Evolutionary conservation across 2,888 invertebrate species (phyloP).

Genomic region (Lochmaea capreae): DNA sequence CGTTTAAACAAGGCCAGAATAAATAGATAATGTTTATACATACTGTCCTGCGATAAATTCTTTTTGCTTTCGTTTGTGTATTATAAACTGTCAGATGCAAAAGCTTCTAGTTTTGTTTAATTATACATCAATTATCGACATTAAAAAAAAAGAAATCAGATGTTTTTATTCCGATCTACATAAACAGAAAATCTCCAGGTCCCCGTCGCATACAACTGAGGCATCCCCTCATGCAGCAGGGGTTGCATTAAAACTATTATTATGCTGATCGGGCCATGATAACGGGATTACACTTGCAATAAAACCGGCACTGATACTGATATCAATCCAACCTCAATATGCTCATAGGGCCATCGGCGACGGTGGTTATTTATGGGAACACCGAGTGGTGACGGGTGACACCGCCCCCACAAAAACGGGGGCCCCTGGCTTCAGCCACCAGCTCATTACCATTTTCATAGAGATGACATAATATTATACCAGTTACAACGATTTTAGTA

Average conservation of each 20-base stretch:
- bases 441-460: conserved; percentile 39
- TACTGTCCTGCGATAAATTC: neutral
- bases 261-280: conserved; percentile 67
- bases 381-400: conserved; percentile 58
- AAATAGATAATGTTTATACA: neutral
- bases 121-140: neutral
- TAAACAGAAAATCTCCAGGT: neutral
- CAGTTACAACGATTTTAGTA: neutral
- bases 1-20: neutral
- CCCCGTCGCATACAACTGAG: conserved; percentile 27
- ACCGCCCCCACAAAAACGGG: conserved; percentile 52
- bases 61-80: neutral
- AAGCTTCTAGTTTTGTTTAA: no score
- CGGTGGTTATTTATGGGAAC: conserved; percentile 61
- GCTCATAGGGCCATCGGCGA: conserved; percentile 53
- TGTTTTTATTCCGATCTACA: neutral
- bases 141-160: conserved; percentile 11
- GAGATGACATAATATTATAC: neutral
- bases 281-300: conserved; percentile 67
- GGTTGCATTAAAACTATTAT: conserved; percentile 65
- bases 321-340: conserved; percentile 67
- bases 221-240: conserved; percentile 62
- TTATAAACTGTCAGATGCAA: no score
- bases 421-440: conserved; percentile 31
- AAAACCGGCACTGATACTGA: conserved; percentile 65